Evolutionary conservation across 2,797 vertebrate genomes (phyloP), one percentile per base, ranked within the genome.

Genomic region (Cyprinodon diabolis): DNA sequence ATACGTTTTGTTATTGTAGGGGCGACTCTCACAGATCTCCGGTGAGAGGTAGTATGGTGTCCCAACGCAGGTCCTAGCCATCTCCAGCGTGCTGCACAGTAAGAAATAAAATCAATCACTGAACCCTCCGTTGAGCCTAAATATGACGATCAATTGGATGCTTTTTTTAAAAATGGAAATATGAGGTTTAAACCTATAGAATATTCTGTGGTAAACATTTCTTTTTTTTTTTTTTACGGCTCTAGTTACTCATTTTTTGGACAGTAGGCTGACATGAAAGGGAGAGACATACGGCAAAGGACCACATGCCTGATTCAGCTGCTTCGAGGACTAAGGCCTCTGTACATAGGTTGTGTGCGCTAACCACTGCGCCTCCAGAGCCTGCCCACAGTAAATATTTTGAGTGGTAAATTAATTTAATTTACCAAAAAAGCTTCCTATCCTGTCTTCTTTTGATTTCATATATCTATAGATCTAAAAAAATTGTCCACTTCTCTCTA

Each of bases 41-140:
- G 98, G 98, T 15, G 97, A 98, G 6, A 98, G 91, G 76, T 98
- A 98, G 86, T 95, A 97, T 0, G 97, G 97, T 0, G 97, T 99
- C 67, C 97, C 97, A 0, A 98, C 93, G 83, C 96, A 96, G 0
- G 96, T 97, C 49, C 83, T 86, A 79, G 96, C 97, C 72, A 98
- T 85, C 86, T 98, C 97, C 92, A 93, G 93, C 37, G 96, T 96
- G 87, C 96, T 98, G 81, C 54, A 74, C 12, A 48, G 30, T 25
- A 11, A 47, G 77, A 63, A 76, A 30, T 54, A 21, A 37, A 3
- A 63, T 23, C 10, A n/a, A 43, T 67, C 23, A 66, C 57, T 40
- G 43, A 68, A 76, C 52, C 47, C 0, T 37, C 19, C 55, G 45
- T 68, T 17, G 66, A 15, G 21, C 14, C 15, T 17, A 23, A 49